Evolutionary conservation across 1,140 invertebrate genomes (phyloP), one percentile per base, ranked within the genome.

Genomic region (Homarus americanus): DNA sequence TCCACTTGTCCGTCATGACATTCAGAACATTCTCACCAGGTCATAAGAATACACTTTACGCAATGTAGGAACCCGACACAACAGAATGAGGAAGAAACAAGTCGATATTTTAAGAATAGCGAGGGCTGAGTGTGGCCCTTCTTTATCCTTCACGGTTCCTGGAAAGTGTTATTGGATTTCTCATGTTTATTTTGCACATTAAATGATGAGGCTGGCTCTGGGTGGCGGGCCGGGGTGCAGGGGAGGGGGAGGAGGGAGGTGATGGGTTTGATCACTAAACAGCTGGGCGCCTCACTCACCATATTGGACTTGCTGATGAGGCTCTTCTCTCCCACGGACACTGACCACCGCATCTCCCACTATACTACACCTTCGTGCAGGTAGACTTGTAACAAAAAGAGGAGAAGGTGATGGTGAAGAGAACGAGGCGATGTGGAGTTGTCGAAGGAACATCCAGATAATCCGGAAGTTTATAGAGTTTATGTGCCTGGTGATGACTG

Each of bases 221-320:
- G 34, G 34, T 40, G n/a, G 58, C 15, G 28, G 41, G 53, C 20
- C 17, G 58, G 32, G 49, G 80, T 38, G 38, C 5, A 53, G 36
- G 53, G 82, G n/a, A 4, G 28, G 34, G 34, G 82, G 36, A 38
- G 83, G 83, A 63, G 84, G 44, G 44, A 86, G 28, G 20, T 28
- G 41, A 86, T 86, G 72, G 66, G 83, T 86, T 86, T 86, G 83
- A 66, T 86, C 41, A 86, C 83, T 86, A 86, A 86, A 86, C 83
- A 86, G 69, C 69, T 75, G 83, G 66, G 83, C 83, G 83, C 40
- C 72, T 73, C 69, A 86, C 58, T 75, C 69, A 32, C 40, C 83
- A 76, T 86, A 86, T 86, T 86, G 83, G 83, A 76, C 83, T 86
- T 86, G 83, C 83, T 86, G 72, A 86, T 86, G 83, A 86, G 83